Evolutionary conservation across 2,797 vertebrate species (phyloP).

Genomic region (Babyrousa celebensis): DNA sequence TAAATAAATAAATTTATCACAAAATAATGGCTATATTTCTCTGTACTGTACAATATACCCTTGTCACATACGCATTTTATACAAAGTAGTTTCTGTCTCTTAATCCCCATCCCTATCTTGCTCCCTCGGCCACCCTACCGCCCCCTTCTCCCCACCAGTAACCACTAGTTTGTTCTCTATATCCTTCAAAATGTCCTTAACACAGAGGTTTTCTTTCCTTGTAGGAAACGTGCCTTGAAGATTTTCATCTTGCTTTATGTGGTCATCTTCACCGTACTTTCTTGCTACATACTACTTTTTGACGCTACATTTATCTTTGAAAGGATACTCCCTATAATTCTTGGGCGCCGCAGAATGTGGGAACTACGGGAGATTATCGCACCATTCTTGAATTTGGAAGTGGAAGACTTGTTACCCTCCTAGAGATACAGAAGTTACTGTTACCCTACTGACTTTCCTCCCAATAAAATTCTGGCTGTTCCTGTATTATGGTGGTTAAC

Average conservation of each 20-base stretch:
- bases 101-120: not conserved
- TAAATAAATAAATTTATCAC: not conserved
- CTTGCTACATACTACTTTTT: slow-evolving; percentile 72
- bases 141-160: not conserved
- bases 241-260: slow-evolving; percentile 48
- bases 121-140: too few species aligned
- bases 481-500: not conserved
- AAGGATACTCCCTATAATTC: slow-evolving; percentile 29
- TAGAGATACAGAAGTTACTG: not conserved
- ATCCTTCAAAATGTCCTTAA: not conserved
- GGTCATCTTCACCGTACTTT: slow-evolving; percentile 67
- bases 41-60: not conserved
- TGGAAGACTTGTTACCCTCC: slow-evolving; percentile 73
- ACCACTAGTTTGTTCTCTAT: not conserved
- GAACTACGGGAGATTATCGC: slow-evolving; percentile 22
- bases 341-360: slow-evolving; percentile 45
- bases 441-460: not conserved
- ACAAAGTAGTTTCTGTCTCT: not conserved
- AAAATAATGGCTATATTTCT: not conserved
- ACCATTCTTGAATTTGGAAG: slow-evolving; percentile 73
- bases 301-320: slow-evolving; percentile 73
- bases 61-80: not conserved
- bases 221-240: slow-evolving; percentile 69
- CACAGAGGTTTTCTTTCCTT: slow-evolving; percentile 32
- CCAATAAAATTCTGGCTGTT: slow-evolving; percentile 71